These are phyloP conservation scores for Caenorhabditis uteleia DNA, from an alignment of 2,888 invertebrate species.

Conservation along the genomic window DNA sequence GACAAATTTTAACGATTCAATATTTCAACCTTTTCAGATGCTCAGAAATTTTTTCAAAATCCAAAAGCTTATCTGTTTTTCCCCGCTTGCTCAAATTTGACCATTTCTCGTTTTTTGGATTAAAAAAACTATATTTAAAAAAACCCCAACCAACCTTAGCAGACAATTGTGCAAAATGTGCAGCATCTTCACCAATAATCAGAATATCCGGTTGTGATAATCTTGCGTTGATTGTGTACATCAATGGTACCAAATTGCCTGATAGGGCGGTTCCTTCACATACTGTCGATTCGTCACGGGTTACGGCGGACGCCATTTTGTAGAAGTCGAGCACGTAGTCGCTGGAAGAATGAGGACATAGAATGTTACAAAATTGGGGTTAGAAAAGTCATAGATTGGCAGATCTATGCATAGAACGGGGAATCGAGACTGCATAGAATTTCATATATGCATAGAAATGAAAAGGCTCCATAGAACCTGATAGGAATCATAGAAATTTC, in stretches of 20 bases:
- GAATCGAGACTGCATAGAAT: too few species aligned
- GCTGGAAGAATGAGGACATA: constrained; percentile 44
- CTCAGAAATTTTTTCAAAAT: not conserved
- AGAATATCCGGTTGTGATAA: constrained; percentile 37
- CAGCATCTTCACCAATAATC: constrained; percentile 40
- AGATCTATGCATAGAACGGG: too few species aligned
- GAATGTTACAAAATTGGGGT: too few species aligned
- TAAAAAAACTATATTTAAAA: not conserved
- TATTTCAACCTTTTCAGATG: too few species aligned
- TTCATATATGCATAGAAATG: too few species aligned
- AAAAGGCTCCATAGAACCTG: too few species aligned
- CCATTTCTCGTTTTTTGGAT: not conserved
- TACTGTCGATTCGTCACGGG: constrained; percentile 60
- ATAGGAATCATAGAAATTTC: too few species aligned
- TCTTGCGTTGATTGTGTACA: constrained; percentile 48
- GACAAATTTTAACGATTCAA: too few species aligned
- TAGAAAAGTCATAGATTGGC: too few species aligned
- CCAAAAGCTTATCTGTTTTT: too few species aligned
- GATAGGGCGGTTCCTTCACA: constrained; percentile 49
- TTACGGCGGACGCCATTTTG: constrained; percentile 64
- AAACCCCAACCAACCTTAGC: constrained; percentile 29
- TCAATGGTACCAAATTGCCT: constrained; percentile 48
- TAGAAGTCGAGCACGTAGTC: constrained; percentile 67
- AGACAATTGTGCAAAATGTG: constrained; percentile 24
- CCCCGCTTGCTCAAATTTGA: not conserved